A percentile compares a stretch with the other conserved stretches of the same genome.
Conservation (phyloP, 35 echinoderm and acorn worm species). For the Eucidaris tribuloides region DNA sequence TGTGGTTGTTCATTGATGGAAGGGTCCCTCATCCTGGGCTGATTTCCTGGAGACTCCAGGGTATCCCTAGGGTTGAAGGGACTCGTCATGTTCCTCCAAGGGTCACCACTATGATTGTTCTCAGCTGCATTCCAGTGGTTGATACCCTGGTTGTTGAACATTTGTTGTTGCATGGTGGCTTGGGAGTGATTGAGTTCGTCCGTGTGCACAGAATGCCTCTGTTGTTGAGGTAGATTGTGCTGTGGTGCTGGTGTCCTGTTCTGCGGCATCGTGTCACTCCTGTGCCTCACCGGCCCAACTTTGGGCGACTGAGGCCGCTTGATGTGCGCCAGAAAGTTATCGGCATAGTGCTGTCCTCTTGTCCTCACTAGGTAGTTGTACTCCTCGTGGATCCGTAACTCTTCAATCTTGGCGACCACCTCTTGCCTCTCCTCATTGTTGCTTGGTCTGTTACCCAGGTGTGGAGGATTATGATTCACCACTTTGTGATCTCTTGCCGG, state of each 20-base stretch:
- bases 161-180: not conserved
- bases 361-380: constrained; percentile 59
- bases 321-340: constrained; percentile 32
- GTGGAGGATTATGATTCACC: no score
- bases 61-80: constrained; percentile 10
- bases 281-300: not conserved
- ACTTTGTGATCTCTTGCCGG: constrained; percentile 1
- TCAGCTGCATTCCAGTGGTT: constrained; percentile 3
- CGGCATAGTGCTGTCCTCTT: constrained; percentile 60
- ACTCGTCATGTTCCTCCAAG: not conserved
- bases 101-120: not conserved
- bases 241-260: not conserved
- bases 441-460: no score
- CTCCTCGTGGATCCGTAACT: constrained; percentile 54
- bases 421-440: constrained; percentile 27
- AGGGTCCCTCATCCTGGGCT: not conserved
- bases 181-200: not conserved
- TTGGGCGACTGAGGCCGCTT: constrained; percentile 22
- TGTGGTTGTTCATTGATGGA: not conserved
- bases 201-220: not conserved
- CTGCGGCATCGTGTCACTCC: constrained; percentile 19
- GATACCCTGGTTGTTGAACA: not conserved
- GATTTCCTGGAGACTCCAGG: constrained; percentile 12
- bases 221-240: constrained; percentile 15
- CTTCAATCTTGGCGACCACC: constrained; percentile 49